Percentiles rank a stretch among this genome's conserved stretches.
Conservation (phyloP, 2,888 invertebrate genomes). For the Plagodis pulveraria region DNA sequence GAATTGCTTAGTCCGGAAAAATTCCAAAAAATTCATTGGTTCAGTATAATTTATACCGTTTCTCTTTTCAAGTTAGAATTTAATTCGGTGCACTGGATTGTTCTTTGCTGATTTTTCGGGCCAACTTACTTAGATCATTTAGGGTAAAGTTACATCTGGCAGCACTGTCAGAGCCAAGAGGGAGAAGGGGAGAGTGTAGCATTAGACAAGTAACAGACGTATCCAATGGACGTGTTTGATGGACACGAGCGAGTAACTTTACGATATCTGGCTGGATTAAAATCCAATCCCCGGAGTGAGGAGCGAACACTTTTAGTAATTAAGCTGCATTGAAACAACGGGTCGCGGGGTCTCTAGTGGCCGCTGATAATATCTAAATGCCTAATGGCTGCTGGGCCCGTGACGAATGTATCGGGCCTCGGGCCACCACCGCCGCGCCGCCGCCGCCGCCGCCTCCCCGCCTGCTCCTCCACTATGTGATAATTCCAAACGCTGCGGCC, state of each 20-base stretch:
- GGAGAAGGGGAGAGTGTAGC: slow-evolving; percentile 34
- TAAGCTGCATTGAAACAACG: slow-evolving; percentile 75
- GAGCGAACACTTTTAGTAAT: slow-evolving; percentile 81
- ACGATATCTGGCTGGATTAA: slow-evolving; percentile 44
- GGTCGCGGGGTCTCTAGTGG: slow-evolving; percentile 79
- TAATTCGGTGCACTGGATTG: no score
- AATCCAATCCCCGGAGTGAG: slow-evolving; percentile 60
- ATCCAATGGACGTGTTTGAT: slow-evolving; percentile 52
- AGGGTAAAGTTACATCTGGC: neutral
- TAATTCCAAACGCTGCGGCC: slow-evolving; percentile 86
- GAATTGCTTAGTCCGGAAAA: no score
- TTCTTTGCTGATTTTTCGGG: neutral
- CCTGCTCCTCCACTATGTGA: slow-evolving; percentile 83
- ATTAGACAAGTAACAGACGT: slow-evolving; percentile 61
- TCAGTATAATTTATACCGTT: neutral
- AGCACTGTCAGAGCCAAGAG: slow-evolving; percentile 1
- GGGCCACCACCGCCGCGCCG: slow-evolving; percentile 40
- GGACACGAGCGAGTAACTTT: slow-evolving; percentile 38
- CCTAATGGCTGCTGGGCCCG: slow-evolving; percentile 86
- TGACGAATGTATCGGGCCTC: slow-evolving; percentile 82
- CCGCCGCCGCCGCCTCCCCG: slow-evolving; percentile 47
- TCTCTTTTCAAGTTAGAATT: neutral
- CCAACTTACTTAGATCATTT: neutral
- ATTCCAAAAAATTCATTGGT: no score
- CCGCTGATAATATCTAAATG: slow-evolving; percentile 85